Base-by-base conservation (phyloP, 2,888 invertebrate genomes). In the Sepioteuthis lessoniana region DNA sequence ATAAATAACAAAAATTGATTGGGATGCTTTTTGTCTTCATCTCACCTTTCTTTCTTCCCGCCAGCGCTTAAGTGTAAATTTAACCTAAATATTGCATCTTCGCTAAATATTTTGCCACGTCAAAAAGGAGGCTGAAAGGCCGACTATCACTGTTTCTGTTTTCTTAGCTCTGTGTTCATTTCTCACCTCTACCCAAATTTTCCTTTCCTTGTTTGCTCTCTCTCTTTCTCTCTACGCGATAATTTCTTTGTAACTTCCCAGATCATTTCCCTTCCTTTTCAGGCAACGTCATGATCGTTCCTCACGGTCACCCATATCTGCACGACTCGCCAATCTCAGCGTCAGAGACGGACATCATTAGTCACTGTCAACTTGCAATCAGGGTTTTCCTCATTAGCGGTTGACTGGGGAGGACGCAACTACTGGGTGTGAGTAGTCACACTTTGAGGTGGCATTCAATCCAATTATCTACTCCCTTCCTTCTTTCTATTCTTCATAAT, bases 331-430 rank as follows among this genome's bases (percentile, higher is more conserved):
- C 76, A 76, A 76, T 76, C 76, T 76, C 16, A 76, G n/a, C 76
- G n/a, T 35, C 76, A n/a, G 76, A 76, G 76, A 76, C 76, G 76
- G 76, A 76, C 76, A 35, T 76, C 76, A 76, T 76, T 76, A 76
- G 76, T 76, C 76, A n/a, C 19, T 76, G 76, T 76, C 76, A 76
- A 35, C n/a, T 76, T 76, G 76, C 76, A 76, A 76, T 76, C 76
- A 76, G 76, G n/a, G n/a, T 76, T 76, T 55, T 35, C 76, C 76
- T 76, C 76, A 76, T 76, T 76, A 76, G 76, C n/a, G 76, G 13
- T 76, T 16, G 76, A 76, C 35, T 76, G 76, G 76, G 76, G n/a
- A n/a, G 76, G 76, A n/a, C n/a, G 76, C 10, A n/a, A 76, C 76
- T 8, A n/a, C 76, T 76, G n/a, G 76, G n/a, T 76, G 76, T 76